A percentile compares a stretch with the other conserved stretches of the same genome.
Evolutionary conservation across 2,113 vertebrate species (phyloP).

Genomic region (Pampusana beccarii): DNA sequence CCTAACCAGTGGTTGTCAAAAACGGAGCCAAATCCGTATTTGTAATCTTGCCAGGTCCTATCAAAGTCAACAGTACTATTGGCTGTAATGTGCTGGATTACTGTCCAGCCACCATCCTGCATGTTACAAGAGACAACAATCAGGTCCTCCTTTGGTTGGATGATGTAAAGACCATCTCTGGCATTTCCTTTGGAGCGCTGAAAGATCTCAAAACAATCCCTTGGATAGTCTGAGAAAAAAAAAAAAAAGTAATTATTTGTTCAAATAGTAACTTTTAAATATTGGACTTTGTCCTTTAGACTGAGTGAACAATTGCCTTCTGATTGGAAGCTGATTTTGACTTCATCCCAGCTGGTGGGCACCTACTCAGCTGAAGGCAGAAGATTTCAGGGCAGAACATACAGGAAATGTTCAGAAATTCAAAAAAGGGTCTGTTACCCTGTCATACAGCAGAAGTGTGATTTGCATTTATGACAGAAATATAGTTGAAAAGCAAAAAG

Average conservation of each 20-base stretch:
- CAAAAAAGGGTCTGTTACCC: neutral
- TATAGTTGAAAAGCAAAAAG: neutral
- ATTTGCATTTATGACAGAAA: neutral
- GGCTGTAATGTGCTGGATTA: conserved; percentile 89
- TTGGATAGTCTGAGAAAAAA: conserved; percentile 73
- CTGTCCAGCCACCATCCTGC: conserved; percentile 89
- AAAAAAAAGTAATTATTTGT: neutral
- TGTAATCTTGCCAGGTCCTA: conserved; percentile 86
- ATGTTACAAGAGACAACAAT: conserved; percentile 84
- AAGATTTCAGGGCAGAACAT: neutral
- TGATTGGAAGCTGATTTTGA: neutral
- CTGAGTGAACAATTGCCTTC: neutral
- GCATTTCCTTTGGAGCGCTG: conserved; percentile 76
- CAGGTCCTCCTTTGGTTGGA: conserved; percentile 76
- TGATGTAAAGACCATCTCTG: conserved; percentile 84
- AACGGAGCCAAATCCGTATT: conserved; percentile 81
- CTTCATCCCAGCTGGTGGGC: neutral
- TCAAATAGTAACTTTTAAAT: neutral
- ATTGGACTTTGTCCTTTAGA: neutral
- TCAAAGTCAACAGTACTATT: conserved; percentile 87
- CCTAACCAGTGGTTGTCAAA: conserved; percentile 88
- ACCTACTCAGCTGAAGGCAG: neutral
- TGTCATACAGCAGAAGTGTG: neutral
- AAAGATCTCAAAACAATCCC: conserved; percentile 86
- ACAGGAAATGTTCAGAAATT: neutral